Base-by-base conservation (phyloP, 2,888 invertebrate genomes). In the Rapana venosa region DNA sequence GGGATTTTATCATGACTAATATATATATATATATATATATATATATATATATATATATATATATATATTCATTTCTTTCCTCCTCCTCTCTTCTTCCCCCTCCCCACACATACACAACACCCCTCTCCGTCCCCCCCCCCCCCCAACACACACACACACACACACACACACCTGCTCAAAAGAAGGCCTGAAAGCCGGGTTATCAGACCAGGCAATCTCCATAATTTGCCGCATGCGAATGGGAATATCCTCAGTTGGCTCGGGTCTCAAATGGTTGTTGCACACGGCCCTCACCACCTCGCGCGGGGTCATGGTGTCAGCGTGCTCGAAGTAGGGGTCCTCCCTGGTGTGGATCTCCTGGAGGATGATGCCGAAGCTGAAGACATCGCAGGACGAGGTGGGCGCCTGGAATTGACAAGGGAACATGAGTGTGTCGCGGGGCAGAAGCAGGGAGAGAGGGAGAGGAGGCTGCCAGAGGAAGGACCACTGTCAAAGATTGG, bases 341-440 rank as follows among this genome's bases (percentile, higher is more conserved):
- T 94, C 92, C 61, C 94, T 88, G 0, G 94, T 94, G 89, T 94
- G 95, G 32, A 95, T 93, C 91, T 96, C 95, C 87, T 94, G 94
- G 20, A 95, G 91, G 20, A 95, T 93, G 47, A 95, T 95, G 5
- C 92, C 93, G 86, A 94, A 95, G 89, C 95, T 95, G 91, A 94
- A 95, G 15, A 95, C 93, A 90, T 95, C 95, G 0, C 91, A 87
- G 1, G 92, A 91, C 2, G 70, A 79, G 6, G 93, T 91, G 11
- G 94, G 93, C 17, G 86, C 83, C 30, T 91, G 87, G n/a, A 30
- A 56, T 0, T n/a, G 1, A 35, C 79, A 35, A 13, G 0, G 8
- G 5, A 32, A 35, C 35, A 35, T 35, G 79, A 8, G 79, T 32
- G 79, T 32, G 30, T 32, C 15, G 15, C n/a, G n/a, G n/a, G n/a